Base-by-base conservation (phyloP, 2,113 vertebrate genomes). In the Perca schrenkii region DNA sequence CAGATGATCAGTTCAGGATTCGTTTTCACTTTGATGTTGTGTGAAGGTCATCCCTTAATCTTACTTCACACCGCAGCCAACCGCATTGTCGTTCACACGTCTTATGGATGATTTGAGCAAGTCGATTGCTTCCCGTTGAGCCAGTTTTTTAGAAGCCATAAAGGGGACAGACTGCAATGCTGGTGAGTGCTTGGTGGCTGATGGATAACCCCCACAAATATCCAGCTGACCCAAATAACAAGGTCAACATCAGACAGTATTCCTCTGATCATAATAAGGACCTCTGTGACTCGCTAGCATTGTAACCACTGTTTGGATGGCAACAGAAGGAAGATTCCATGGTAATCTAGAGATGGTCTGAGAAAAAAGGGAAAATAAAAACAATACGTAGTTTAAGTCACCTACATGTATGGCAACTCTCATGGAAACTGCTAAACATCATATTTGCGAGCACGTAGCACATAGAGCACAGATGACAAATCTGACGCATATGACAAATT, bases 1-100 rank as follows among this genome's bases (percentile, higher is more conserved):
- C 90, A 90, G 78, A 79, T 82, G 80, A 88, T 88, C 86, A 71
- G 71, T 12, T 36, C 49, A 15, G 76, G 70, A 72, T 81, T 84
- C 84, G 75, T 90, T 83, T 83, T 53, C 75, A 74, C 80, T 58
- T 53, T 80, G 80, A 76, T 79, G 84, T 16, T 40, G 71, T 50
- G 74, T 87, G 83, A 93, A 90, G 93, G 92, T 93, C 91, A 86
- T 65, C 47, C 62, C 72, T 75, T 79, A 88, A 86, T 90, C 88
- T 88, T 71, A 36, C 56, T 50, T 54, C 75, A 46, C 71, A 22
- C 52, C 61, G 11, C 82, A 14, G 65, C 60, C 21, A 2, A 72
- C 66, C 40, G 43, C 80, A 78, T 63, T 60, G 84, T 77, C 14
- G 25, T 52, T 47, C 58, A 80, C 50, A 64, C n/a, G 61, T 43